A percentile compares a stretch with the other conserved stretches of the same genome.
phyloP scores from a whole-genome alignment of 2,888 invertebrate species.

The Metalampra italica region DNA sequence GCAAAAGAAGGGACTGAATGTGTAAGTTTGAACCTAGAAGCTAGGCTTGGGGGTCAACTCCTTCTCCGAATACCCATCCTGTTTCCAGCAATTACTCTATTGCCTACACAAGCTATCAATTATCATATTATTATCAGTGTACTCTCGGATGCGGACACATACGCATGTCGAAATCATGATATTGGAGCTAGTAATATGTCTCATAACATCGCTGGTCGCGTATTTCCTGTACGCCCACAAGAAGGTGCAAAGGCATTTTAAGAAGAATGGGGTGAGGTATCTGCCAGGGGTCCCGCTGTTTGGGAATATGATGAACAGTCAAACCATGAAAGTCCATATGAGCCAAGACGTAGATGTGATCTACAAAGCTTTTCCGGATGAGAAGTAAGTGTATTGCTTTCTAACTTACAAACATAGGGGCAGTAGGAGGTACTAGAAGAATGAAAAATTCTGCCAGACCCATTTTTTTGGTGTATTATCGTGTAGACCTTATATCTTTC shows the following conservation, averaged over 20 bases:
- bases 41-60: too few species aligned
- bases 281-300: conserved; percentile 50
- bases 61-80: too few species aligned
- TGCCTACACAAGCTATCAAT: too few species aligned
- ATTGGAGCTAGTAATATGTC: conserved; percentile 44
- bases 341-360: conserved; percentile 41
- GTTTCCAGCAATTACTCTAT: too few species aligned
- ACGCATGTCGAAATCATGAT: conserved; percentile 35
- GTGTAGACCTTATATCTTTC: too few species aligned
- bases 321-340: conserved; percentile 36
- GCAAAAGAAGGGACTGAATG: too few species aligned
- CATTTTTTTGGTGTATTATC: too few species aligned
- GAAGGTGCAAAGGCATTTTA: conserved; percentile 35
- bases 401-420: neutral
- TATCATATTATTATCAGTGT: neutral
- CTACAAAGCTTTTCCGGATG: conserved; percentile 52
- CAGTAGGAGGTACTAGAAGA: too few species aligned
- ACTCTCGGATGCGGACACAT: neutral
- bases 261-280: conserved; percentile 41
- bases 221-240: conserved; percentile 40
- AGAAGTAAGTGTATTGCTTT: conserved; percentile 34
- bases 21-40: too few species aligned
- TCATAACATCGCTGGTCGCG: conserved; percentile 32
- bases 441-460: too few species aligned
- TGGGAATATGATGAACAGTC: conserved; percentile 41